phyloP scores from a whole-genome alignment of 2,888 invertebrate genomes.

The Hedya salicella region DNA sequence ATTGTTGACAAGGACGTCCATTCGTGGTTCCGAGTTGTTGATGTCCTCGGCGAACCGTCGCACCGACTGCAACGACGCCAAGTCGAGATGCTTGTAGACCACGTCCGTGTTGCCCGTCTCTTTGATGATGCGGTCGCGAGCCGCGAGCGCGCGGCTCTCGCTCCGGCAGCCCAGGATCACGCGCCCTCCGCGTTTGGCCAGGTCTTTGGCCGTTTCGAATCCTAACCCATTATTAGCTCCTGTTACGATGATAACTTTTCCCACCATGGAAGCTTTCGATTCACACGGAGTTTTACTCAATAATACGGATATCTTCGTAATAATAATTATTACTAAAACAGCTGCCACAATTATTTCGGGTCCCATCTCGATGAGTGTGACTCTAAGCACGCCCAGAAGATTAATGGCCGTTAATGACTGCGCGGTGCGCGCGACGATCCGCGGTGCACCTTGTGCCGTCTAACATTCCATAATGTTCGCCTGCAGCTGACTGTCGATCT shows the following conservation, averaged over 20 bases:
- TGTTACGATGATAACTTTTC: constrained; percentile 85
- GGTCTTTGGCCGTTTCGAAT: constrained; percentile 86
- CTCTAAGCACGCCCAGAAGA: not conserved
- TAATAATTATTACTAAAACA: constrained; percentile 10
- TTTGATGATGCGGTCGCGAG: constrained; percentile 86
- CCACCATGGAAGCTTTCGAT: constrained; percentile 26
- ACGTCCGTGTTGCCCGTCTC: constrained; percentile 87
- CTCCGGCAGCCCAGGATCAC: constrained; percentile 88
- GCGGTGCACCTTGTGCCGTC: not conserved
- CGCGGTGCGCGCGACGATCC: not conserved
- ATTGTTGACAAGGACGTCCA: constrained; percentile 84
- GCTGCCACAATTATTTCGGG: constrained; percentile 5
- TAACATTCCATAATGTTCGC: not conserved
- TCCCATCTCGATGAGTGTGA: constrained; percentile 5
- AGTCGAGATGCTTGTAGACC: constrained; percentile 74
- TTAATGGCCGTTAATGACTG: not conserved
- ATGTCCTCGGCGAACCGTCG: constrained; percentile 83
- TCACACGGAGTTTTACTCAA: constrained; percentile 22
- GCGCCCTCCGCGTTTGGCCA: constrained; percentile 87
- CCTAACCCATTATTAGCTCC: constrained; percentile 92
- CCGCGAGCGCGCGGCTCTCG: constrained; percentile 87
- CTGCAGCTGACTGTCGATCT: constrained; percentile 5
- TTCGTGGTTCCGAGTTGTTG: constrained; percentile 64
- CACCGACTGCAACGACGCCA: constrained; percentile 72
- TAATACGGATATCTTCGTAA: constrained; percentile 20